A percentile compares a stretch with the other conserved stretches of the same genome.
Evolutionary conservation across 2,888 invertebrate species (phyloP).

Genomic region (Erannis defoliaria): DNA sequence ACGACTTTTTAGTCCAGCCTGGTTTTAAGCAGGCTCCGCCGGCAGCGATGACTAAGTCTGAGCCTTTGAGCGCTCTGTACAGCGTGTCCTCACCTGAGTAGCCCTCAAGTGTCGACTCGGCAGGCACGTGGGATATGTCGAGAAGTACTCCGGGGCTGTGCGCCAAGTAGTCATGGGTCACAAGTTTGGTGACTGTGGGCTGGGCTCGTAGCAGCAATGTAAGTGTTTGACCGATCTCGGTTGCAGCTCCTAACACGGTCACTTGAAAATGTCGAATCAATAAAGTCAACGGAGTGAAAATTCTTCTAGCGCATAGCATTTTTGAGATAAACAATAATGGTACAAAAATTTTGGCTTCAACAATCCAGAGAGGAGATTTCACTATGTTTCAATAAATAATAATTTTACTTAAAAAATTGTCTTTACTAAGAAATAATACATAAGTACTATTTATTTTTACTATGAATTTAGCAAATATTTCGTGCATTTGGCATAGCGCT

Average conservation of each 20-base stretch:
- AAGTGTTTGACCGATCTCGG: constrained; percentile 83
- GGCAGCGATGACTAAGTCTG: constrained; percentile 89
- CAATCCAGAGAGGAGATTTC: too few relatives aligned
- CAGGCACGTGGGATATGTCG: constrained; percentile 80
- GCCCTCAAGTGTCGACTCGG: constrained; percentile 62
- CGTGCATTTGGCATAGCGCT: background rate
- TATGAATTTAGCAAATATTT: background rate
- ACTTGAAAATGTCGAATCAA: constrained; percentile 61
- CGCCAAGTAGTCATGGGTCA: constrained; percentile 83
- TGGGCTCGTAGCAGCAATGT: constrained; percentile 87
- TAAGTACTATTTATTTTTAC: constrained; percentile 11
- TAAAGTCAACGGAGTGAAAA: constrained; percentile 28
- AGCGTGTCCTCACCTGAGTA: constrained; percentile 63
- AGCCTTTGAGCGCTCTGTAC: constrained; percentile 76
- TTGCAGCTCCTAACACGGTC: constrained; percentile 74
- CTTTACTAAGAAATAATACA: too few relatives aligned
- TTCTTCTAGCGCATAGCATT: constrained; percentile 46
- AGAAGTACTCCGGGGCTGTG: constrained; percentile 72
- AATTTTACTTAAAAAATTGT: too few relatives aligned
- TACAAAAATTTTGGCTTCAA: constrained; percentile 3
- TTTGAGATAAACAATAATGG: background rate
- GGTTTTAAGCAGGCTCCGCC: constrained; percentile 88
- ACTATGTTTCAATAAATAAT: background rate
- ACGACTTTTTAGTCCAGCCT: constrained; percentile 86
- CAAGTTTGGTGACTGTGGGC: constrained; percentile 85